Evolutionary conservation across 1,140 invertebrate genomes (phyloP), one percentile per base, ranked within the genome.

Genomic region (Habropoda laboriosa): DNA sequence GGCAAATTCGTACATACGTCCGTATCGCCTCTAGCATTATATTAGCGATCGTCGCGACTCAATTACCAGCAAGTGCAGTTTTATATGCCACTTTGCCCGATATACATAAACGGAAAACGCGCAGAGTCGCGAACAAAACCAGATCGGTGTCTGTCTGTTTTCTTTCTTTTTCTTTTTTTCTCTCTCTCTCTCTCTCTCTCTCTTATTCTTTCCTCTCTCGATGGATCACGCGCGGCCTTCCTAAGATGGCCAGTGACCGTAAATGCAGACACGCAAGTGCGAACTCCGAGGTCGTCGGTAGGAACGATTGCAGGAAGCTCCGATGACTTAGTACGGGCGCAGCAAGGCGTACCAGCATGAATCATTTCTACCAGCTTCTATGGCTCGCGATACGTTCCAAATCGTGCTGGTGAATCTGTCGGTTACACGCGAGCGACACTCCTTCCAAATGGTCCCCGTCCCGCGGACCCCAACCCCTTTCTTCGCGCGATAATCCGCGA

Each of bases 1-100:
- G 30, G 32, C 21, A 47, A 51, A 64, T 72, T 79, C 73, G 68
- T 89, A 86, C 87, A 88, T 85, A 49, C 79, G 47, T 45, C 51
- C 21, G 61, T 88, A 86, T 89, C 88, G 86, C 88, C 90, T 67
- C 45, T 89, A 91, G 91, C 89, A 76, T 80, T 76, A 72, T 90
- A 76, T 80, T 76, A 72, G 66, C 88, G 88, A 75, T 82, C 80
- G 84, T 86, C 85, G 73, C 72, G 24, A 66, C 47, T 81, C 66
- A 87, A 85, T 58, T 82, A 73, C 66, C 84, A 77, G n/a, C n/a
- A n/a, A 86, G 86, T 87, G 79, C 80, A 82, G 86, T 79, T 82
- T 80, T 72, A 49, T 32, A 27, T 24, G 35, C 38, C 6, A 24
- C 6, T 45, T 18, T n/a, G 4, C 2, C n/a, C n/a, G n/a, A n/a